These are phyloP conservation scores for Amiota mariae DNA, from an alignment of 2,888 invertebrate species.

Conservation along the genomic window DNA sequence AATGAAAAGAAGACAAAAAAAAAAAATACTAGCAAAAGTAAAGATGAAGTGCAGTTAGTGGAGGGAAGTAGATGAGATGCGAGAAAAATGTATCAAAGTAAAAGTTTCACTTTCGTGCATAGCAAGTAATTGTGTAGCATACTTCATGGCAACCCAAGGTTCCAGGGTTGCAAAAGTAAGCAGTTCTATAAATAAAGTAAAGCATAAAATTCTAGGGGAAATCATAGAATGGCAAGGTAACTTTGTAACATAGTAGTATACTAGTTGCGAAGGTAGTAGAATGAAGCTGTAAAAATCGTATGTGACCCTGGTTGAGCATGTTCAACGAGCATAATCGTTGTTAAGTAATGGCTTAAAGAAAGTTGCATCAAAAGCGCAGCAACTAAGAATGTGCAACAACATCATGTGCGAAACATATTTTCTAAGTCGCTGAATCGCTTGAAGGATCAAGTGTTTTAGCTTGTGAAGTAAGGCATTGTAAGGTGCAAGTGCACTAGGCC, in stretches of 20 bases:
- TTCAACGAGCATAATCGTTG: conserved; percentile 56
- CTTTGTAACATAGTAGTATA: neutral
- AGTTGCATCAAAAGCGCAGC: conserved; percentile 43
- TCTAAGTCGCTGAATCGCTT: conserved; percentile 14
- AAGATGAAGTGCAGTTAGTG: neutral
- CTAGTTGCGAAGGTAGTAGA: neutral
- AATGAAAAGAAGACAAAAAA: neutral
- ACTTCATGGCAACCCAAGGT: neutral
- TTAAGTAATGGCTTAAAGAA: conserved; percentile 62
- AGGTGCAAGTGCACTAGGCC: too few species aligned
- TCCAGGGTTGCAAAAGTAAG: neutral
- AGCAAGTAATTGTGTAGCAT: conserved; percentile 54
- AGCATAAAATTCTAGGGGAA: neutral
- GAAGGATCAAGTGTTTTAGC: too few species aligned
- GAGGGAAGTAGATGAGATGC: neutral
- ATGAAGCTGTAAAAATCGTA: neutral
- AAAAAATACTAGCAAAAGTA: neutral
- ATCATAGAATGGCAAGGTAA: neutral
- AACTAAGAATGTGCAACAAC: neutral
- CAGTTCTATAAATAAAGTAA: neutral
- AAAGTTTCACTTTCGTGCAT: conserved; percentile 64
- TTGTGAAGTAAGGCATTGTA: too few species aligned
- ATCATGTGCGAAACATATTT: conserved; percentile 22
- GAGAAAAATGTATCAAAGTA: neutral
- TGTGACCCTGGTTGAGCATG: neutral